A percentile compares a stretch with the other conserved stretches of the same genome.
These are phyloP conservation scores for Hemicordylus capensis DNA, from an alignment of 2,113 vertebrate species.

Conservation along the genomic window DNA sequence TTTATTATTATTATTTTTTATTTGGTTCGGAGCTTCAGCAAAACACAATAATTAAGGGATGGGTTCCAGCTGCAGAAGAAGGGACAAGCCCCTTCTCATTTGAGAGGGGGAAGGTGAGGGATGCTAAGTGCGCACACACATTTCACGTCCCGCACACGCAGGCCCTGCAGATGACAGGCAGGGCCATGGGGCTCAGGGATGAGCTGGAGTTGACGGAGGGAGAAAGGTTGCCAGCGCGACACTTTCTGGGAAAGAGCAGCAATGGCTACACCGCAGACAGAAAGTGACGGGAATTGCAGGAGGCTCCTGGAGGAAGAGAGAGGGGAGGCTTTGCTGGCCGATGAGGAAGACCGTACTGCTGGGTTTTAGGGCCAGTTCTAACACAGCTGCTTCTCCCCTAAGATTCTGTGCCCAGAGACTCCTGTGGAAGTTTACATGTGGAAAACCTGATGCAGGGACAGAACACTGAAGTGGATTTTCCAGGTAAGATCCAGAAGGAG, in stretches of 20 bases:
- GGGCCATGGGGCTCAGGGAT: not conserved
- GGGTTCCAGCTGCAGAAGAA: constrained; percentile 48
- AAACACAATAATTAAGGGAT: constrained; percentile 50
- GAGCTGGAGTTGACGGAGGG: not conserved
- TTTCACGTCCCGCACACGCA: accelerated
- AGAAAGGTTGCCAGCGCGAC: not conserved
- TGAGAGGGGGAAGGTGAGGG: constrained; percentile 17
- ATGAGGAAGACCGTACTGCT: too few relatives aligned
- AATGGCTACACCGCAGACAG: not conserved
- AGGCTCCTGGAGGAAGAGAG: too few relatives aligned
- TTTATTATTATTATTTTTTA: constrained; percentile 4
- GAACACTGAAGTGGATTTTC: not conserved
- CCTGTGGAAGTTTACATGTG: not conserved
- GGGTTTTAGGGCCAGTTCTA: too few relatives aligned
- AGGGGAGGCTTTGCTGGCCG: too few relatives aligned
- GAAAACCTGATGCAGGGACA: not conserved
- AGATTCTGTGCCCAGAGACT: not conserved
- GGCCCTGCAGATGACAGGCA: not conserved
- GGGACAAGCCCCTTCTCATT: not conserved
- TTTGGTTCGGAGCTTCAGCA: constrained; percentile 32
- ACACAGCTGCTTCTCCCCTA: not conserved
- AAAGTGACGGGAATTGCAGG: not conserved
- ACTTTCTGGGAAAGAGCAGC: not conserved
- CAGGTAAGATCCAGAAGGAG: not conserved
- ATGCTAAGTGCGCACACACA: not conserved